phyloP scores from a whole-genome alignment of 2,888 invertebrate genomes.

The Tetragonisca angustula region DNA sequence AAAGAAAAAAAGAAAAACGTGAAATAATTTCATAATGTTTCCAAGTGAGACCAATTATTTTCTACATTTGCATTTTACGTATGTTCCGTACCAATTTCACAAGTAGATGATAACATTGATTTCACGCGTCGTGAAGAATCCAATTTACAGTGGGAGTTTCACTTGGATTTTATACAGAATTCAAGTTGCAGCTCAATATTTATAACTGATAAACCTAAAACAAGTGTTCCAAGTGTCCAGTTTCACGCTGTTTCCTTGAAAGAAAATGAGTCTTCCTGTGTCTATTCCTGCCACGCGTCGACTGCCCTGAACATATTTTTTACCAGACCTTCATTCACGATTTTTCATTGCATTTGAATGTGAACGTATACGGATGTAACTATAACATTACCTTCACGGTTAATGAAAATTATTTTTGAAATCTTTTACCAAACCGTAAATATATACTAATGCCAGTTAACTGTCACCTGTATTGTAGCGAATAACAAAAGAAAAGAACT shows the following conservation, averaged over 20 bases:
- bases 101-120: background rate
- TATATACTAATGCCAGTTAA: background rate
- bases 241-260: background rate
- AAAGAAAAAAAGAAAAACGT: background rate
- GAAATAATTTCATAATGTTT: background rate
- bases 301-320: constrained; percentile 8
- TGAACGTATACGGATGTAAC: constrained; percentile 9
- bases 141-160: background rate
- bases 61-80: background rate
- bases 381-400: background rate
- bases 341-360: background rate
- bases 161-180: constrained; percentile 1
- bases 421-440: background rate
- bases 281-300: constrained; percentile 28
- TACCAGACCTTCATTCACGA: constrained; percentile 10
- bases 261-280: constrained; percentile 33
- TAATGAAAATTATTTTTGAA: constrained; percentile 16
- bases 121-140: background rate
- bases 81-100: background rate
- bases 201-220: background rate
- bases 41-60: background rate
- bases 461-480: background rate
- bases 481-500: background rate
- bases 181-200: background rate
- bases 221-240: constrained; percentile 6